Percentiles rank a stretch among this genome's conserved stretches.
These are phyloP conservation scores for Euzetes globulus DNA, from an alignment of 2,888 invertebrate species.

Conservation along the genomic window DNA sequence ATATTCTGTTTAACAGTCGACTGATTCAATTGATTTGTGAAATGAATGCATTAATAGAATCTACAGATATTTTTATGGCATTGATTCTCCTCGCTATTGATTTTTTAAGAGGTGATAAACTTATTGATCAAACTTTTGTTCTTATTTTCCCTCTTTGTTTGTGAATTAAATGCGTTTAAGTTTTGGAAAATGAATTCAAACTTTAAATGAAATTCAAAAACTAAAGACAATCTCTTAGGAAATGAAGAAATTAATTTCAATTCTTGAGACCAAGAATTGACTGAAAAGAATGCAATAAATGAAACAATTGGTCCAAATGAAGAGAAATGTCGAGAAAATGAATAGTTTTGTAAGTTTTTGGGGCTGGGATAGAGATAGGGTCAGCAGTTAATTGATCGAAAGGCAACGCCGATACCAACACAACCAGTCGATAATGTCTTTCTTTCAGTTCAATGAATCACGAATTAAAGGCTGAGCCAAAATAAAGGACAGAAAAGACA, in stretches of 20 bases:
- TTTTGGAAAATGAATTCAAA: no score
- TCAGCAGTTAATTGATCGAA: conserved; percentile 6
- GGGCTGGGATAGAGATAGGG: neutral
- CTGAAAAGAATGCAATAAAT: neutral
- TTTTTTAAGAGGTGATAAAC: no score
- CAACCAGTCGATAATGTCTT: conserved; percentile 18
- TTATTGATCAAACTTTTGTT: no score
- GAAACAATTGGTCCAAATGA: neutral
- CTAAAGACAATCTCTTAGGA: no score
- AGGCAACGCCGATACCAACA: conserved; percentile 7
- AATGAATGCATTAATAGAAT: no score
- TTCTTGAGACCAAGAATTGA: neutral
- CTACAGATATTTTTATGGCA: no score
- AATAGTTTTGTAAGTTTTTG: neutral
- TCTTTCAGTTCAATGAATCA: conserved; percentile 1
- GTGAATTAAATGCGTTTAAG: no score
- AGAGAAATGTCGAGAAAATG: neutral
- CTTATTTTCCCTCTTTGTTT: no score
- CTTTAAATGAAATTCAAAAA: no score
- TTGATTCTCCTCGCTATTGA: no score
- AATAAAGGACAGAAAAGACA: neutral
- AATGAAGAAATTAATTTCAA: neutral
- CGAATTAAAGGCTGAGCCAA: neutral
- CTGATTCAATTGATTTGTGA: no score
- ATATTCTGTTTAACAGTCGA: no score